Base-by-base conservation (phyloP, 2,113 vertebrate species). In the Corythoichthys haematopterus region DNA sequence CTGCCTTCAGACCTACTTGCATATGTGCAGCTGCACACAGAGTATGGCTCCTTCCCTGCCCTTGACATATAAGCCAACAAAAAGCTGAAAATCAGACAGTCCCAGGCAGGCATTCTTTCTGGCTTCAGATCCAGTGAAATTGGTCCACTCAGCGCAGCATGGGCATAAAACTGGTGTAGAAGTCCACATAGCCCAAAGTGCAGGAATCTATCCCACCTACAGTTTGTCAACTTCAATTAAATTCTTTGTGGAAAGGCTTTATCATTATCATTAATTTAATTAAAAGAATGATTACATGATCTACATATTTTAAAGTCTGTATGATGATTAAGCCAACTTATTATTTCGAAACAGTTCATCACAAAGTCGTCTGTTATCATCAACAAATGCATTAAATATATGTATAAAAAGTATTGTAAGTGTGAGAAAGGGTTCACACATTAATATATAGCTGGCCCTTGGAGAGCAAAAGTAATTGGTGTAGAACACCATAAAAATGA, bases 121-220 rank as follows among this genome's bases (percentile, higher is more conserved):
- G 13, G 71, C 87, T 87, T 80, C 81, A 84, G 77, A 78, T 47
- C 51, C n/a, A 51, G 52, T 74, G 77, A 75, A 40, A 63, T 61
- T 40, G 14, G 66, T 69, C 48, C 51, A 70, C 46, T 45, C 46
- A 47, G 0, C 65, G 2, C 52, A 70, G 67, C 56, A 48, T 20
- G 55, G 80, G 76, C 64, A 6, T 6, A 69, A 71, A 80, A 65
- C 69, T 58, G 77, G 60, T 74, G 73, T 78, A 80, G 71, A 77
- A 63, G 65, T 60, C n/a, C n/a, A 64, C 45, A n/a, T 55, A 73
- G 67, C 66, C 62, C 71, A 75, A 77, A 86, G 77, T 66, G 69
- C 50, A 61, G 63, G 70, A 80, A 50, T 65, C 70, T 71, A 68
- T 74, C 47, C 70, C 36, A 74, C 64, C 47, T 35, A n/a, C 53